Evolutionary conservation across 2,113 vertebrate genomes (phyloP).

Genomic region (Panthera uncia): DNA sequence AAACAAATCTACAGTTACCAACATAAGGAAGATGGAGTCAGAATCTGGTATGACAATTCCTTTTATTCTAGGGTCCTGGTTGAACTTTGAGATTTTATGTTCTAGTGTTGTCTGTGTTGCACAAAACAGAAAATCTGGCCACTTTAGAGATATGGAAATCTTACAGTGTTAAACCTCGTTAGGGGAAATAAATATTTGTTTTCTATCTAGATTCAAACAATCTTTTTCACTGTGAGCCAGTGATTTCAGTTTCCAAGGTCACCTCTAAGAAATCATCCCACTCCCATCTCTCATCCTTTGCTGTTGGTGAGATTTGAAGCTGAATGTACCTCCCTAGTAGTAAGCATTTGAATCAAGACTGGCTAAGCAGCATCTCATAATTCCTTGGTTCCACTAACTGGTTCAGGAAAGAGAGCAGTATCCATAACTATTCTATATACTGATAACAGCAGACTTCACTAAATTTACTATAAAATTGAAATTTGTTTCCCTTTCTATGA

Average conservation of each 20-base stretch:
- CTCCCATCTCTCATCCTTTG: not conserved
- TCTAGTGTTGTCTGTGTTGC: not conserved
- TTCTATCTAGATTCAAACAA: not conserved
- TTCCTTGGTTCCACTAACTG: not conserved
- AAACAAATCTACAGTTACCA: not conserved
- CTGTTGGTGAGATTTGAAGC: not conserved
- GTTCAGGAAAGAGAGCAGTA: not conserved
- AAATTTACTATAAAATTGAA: not conserved
- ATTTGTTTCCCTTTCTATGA: not conserved
- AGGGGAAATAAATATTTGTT: not conserved
- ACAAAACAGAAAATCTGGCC: not conserved
- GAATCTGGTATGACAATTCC: not conserved
- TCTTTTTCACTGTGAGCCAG: not conserved
- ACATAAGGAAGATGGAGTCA: not conserved
- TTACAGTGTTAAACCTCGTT: not conserved
- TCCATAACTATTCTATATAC: not conserved
- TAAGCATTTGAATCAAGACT: not conserved
- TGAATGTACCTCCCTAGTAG: not conserved
- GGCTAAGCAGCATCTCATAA: not conserved
- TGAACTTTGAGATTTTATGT: not conserved
- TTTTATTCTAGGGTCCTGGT: not conserved
- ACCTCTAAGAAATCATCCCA: not conserved
- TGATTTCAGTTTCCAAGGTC: not conserved
- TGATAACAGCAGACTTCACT: not conserved
- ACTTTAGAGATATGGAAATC: not conserved